Conservation (phyloP, 2,888 invertebrate species). For the Cordylochernes scorpioides region DNA sequence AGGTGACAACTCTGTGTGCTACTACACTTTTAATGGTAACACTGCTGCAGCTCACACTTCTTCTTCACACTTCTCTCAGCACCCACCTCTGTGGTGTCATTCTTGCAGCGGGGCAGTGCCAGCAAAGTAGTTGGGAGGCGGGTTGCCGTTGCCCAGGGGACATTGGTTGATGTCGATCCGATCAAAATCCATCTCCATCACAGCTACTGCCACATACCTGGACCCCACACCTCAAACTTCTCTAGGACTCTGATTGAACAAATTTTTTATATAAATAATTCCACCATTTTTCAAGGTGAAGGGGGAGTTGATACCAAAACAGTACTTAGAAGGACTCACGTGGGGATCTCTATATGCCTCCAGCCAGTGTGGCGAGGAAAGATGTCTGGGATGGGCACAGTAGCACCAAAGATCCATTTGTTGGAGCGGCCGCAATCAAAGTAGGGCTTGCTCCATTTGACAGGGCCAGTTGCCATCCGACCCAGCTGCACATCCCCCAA, state of each 20-base stretch:
- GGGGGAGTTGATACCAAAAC: neutral
- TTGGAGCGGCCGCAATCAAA: constrained; percentile 86
- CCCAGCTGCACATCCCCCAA: too few relatives aligned
- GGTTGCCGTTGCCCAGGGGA: constrained; percentile 62
- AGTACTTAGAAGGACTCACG: constrained; percentile 32
- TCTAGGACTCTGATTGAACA: neutral
- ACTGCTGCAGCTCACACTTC: too few relatives aligned
- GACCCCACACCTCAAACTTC: too few relatives aligned
- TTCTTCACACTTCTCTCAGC: neutral
- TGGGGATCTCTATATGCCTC: constrained; percentile 73
- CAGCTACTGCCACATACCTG: constrained; percentile 68
- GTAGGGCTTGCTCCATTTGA: constrained; percentile 77
- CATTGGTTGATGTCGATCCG: constrained; percentile 93
- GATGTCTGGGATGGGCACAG: constrained; percentile 79
- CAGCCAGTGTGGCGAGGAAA: constrained; percentile 77
- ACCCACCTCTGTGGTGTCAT: constrained; percentile 54
- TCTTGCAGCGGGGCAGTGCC: constrained; percentile 72
- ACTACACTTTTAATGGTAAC: too few relatives aligned
- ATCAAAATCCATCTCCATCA: constrained; percentile 85
- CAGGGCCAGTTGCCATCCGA: constrained; percentile 81
- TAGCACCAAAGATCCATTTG: constrained; percentile 79
- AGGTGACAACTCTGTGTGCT: too few relatives aligned
- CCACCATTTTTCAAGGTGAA: neutral
- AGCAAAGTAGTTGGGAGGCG: constrained; percentile 57
- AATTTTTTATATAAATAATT: too few relatives aligned